A percentile compares a stretch with the other conserved stretches of the same genome.
Conservation (phyloP, 2,888 invertebrate species). For the Theodoxus fluviatilis region DNA sequence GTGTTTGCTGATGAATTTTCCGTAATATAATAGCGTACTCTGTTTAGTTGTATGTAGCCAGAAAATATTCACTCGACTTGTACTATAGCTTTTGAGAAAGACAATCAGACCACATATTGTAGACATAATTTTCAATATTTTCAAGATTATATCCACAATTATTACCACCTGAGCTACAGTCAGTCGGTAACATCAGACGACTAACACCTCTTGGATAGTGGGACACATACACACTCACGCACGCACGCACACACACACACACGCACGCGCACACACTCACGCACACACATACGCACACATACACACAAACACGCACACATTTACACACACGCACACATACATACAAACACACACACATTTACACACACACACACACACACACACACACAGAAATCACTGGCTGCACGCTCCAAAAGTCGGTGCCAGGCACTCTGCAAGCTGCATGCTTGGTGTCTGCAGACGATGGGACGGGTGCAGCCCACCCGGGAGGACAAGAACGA, state of each 20-base stretch:
- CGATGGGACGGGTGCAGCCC: conserved; percentile 54
- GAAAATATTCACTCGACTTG: too few species aligned
- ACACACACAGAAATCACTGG: neutral
- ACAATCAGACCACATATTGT: too few species aligned
- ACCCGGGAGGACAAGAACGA: conserved; percentile 60
- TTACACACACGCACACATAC: neutral
- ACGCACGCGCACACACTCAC: neutral
- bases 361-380: neutral
- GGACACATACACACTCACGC: too few species aligned
- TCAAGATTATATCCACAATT: too few species aligned
- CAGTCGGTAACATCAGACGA: too few species aligned
- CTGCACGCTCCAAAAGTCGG: neutral
- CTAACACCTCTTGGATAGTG: too few species aligned
- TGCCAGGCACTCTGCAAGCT: neutral
- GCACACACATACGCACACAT: neutral
- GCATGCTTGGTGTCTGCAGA: conserved; percentile 29
- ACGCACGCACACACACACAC: conserved; percentile 1
- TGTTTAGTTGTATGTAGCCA: too few species aligned
- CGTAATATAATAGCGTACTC: too few species aligned
- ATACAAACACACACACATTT: neutral
- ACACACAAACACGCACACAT: conserved; percentile 9
- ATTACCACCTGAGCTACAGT: too few species aligned
- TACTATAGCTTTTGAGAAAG: too few species aligned
- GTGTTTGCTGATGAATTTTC: too few species aligned
- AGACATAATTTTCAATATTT: too few species aligned